Evolutionary conservation across 1,140 invertebrate genomes (phyloP).

Genomic region (Drosophila guanche): DNA sequence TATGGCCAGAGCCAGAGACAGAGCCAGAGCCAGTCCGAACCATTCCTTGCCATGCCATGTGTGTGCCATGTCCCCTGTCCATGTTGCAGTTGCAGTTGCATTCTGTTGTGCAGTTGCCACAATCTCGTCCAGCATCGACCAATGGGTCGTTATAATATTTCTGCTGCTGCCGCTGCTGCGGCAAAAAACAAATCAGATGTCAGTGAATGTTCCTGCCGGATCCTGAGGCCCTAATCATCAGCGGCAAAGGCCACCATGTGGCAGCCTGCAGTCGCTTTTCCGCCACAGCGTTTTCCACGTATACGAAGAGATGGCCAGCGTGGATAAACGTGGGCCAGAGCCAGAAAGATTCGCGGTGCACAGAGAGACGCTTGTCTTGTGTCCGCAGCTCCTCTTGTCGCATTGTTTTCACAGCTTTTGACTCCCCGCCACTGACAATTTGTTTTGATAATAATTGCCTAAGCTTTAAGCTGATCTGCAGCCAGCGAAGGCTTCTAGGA

Average conservation of each 20-base stretch:
- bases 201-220: slow-evolving; percentile 55
- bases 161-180: slow-evolving; percentile 45
- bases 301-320: slow-evolving; percentile 38
- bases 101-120: slow-evolving; percentile 32
- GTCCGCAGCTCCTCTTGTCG: slow-evolving; percentile 49
- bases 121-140: slow-evolving; percentile 62
- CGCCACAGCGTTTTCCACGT: slow-evolving; percentile 40
- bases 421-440: slow-evolving; percentile 69
- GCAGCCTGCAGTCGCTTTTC: slow-evolving; percentile 17
- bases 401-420: slow-evolving; percentile 74
- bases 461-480: slow-evolving; percentile 52
- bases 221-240: slow-evolving; percentile 42
- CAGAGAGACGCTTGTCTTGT: slow-evolving; percentile 6
- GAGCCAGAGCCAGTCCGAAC: too few relatives aligned
- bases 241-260: slow-evolving; percentile 38
- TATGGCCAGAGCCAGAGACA: neutral
- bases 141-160: slow-evolving; percentile 82
- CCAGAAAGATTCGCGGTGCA: neutral
- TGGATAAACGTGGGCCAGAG: slow-evolving; percentile 19
- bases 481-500: slow-evolving; percentile 27
- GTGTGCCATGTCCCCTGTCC: slow-evolving; percentile 8
- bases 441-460: slow-evolving; percentile 83
- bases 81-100: too few relatives aligned
- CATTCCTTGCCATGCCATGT: neutral
- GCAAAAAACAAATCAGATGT: slow-evolving; percentile 80